Evolutionary conservation across 2,888 invertebrate species (phyloP).

Genomic region (Chesias legatella): DNA sequence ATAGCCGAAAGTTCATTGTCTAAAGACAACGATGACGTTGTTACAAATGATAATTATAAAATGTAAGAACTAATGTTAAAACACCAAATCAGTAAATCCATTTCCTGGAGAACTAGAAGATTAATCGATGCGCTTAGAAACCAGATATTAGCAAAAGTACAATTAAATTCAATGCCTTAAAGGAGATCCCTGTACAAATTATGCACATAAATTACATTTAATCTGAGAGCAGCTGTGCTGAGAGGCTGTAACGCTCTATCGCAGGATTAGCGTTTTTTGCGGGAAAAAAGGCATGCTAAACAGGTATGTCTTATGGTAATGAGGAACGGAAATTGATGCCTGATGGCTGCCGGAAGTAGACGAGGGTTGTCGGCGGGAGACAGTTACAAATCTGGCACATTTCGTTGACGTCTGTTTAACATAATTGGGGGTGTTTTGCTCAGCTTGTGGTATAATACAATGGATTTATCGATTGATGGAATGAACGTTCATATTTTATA

Average conservation of each 20-base stretch:
- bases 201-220: constrained; percentile 52
- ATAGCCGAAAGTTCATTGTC: too few species aligned
- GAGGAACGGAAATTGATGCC: constrained; percentile 1
- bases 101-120: constrained; percentile 7
- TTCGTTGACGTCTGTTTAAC: too few species aligned
- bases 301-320: constrained; percentile 15
- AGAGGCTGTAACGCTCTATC: constrained; percentile 30
- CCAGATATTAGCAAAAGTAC: constrained; percentile 25
- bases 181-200: constrained; percentile 42
- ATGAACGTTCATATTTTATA: too few species aligned
- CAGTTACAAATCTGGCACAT: too few species aligned
- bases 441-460: too few species aligned
- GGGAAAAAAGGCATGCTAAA: constrained; percentile 15
- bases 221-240: constrained; percentile 40
- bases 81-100: not conserved
- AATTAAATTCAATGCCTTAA: constrained; percentile 34
- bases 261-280: constrained; percentile 26
- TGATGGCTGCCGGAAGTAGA: constrained; percentile 4
- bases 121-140: constrained; percentile 16
- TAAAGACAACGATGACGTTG: too few species aligned
- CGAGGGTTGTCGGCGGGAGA: too few species aligned
- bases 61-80: too few species aligned
- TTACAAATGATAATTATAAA: too few species aligned
- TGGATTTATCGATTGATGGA: too few species aligned
- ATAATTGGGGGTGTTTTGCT: too few species aligned